Evolutionary conservation across 2,888 invertebrate species (phyloP).

Genomic region (Hyalella azteca): DNA sequence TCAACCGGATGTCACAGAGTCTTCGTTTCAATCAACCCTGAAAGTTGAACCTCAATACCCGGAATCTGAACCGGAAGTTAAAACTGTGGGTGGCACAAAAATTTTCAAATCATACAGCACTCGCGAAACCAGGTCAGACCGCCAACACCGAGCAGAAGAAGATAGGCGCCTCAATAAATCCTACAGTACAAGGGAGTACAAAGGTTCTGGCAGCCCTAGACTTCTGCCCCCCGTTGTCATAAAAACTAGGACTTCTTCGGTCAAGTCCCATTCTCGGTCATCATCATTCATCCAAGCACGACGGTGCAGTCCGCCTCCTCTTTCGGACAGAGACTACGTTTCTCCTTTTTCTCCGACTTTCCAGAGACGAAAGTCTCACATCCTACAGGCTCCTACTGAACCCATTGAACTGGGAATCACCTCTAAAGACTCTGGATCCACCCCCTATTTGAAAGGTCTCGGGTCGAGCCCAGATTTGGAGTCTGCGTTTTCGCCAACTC

Average conservation of each 20-base stretch:
- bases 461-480: constrained; percentile 9
- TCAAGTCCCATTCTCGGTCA: neutral
- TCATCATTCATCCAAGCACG: neutral
- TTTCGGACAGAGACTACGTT: constrained; percentile 9
- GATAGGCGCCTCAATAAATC: neutral
- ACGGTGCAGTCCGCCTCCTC: neutral
- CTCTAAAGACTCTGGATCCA: no score
- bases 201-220: constrained; percentile 1
- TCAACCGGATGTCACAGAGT: neutral
- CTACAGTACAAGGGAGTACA: neutral
- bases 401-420: neutral
- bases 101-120: constrained; percentile 37
- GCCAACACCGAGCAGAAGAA: constrained; percentile 16
- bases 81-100: neutral
- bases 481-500: constrained; percentile 6
- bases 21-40: constrained; percentile 2
- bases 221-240: constrained; percentile 16
- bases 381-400: constrained; percentile 24
- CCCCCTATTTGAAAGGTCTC: no score
- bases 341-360: constrained; percentile 35
- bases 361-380: constrained; percentile 24
- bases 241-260: constrained; percentile 30
- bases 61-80: neutral
- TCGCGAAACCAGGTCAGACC: constrained; percentile 11
- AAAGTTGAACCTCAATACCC: neutral